Conservation (phyloP, 2,888 invertebrate species). For the Parnassius smintheus region DNA sequence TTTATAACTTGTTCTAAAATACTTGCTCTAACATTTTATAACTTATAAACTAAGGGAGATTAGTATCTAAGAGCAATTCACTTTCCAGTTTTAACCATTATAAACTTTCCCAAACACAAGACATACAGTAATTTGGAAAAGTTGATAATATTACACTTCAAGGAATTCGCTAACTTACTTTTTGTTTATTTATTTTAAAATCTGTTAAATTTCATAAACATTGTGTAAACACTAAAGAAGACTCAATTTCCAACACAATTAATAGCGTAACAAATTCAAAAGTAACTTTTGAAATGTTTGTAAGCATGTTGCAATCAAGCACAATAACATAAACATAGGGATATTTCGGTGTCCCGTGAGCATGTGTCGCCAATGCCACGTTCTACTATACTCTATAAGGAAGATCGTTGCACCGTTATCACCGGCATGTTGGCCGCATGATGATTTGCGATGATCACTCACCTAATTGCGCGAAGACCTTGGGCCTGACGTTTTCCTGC, state of each 20-base stretch:
- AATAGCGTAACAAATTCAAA: slow-evolving; percentile 13
- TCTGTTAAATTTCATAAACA: background rate
- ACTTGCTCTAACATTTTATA: no score
- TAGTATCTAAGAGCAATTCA: no score
- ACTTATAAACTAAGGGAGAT: no score
- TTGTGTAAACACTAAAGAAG: background rate
- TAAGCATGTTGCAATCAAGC: slow-evolving; percentile 68
- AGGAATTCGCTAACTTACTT: no score
- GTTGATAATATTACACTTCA: no score
- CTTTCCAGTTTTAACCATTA: no score
- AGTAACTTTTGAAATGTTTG: slow-evolving; percentile 63
- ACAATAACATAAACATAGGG: slow-evolving; percentile 70
- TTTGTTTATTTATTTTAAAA: background rate
- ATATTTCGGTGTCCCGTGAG: slow-evolving; percentile 32
- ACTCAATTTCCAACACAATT: background rate
- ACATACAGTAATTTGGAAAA: no score
- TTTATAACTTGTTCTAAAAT: no score
- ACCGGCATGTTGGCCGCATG: slow-evolving; percentile 25
- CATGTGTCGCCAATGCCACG: slow-evolving; percentile 1
- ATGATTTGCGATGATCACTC: slow-evolving; percentile 67
- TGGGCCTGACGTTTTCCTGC: slow-evolving; percentile 95
- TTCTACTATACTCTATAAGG: slow-evolving; percentile 41
- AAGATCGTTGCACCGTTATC: slow-evolving; percentile 54
- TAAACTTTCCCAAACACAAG: no score
- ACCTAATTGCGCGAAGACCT: slow-evolving; percentile 96